These are phyloP conservation scores for Magallana ariakensis DNA, from an alignment of 1,140 invertebrate genomes.

Conservation along the genomic window DNA sequence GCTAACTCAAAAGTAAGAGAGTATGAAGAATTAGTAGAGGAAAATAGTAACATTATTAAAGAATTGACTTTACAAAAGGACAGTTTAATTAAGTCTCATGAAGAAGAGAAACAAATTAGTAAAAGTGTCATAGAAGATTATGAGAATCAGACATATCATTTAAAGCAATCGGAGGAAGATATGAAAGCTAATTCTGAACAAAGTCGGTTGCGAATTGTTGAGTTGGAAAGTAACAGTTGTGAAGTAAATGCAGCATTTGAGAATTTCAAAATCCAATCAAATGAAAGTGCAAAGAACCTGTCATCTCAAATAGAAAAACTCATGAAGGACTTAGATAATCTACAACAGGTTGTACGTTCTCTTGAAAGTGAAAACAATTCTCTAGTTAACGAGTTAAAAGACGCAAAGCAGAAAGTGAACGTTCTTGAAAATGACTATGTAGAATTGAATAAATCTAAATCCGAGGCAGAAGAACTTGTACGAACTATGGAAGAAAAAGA, in stretches of 20 bases:
- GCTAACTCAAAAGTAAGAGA: not conserved
- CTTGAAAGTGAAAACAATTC: not conserved
- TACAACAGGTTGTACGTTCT: not conserved
- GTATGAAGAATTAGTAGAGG: not conserved
- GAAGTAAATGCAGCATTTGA: not conserved
- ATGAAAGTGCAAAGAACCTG: not conserved
- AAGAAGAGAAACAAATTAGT: not conserved
- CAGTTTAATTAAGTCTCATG: not conserved
- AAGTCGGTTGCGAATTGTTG: not conserved
- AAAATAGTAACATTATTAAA: not conserved
- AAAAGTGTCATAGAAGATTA: not conserved
- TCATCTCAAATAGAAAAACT: not conserved
- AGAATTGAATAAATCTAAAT: not conserved
- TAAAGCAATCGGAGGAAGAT: not conserved
- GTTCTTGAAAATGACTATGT: not conserved
- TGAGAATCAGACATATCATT: too few species aligned
- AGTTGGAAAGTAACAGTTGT: not conserved
- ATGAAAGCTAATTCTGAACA: not conserved
- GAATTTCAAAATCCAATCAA: not conserved
- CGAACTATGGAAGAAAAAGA: constrained; percentile 1
- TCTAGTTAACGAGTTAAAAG: not conserved
- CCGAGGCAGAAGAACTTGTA: not conserved
- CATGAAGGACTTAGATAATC: not conserved
- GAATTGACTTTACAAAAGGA: not conserved
- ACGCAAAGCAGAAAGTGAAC: not conserved